Evolutionary conservation across 2,888 invertebrate genomes (phyloP).

Genomic region (Trissolcus brochymenae): DNA sequence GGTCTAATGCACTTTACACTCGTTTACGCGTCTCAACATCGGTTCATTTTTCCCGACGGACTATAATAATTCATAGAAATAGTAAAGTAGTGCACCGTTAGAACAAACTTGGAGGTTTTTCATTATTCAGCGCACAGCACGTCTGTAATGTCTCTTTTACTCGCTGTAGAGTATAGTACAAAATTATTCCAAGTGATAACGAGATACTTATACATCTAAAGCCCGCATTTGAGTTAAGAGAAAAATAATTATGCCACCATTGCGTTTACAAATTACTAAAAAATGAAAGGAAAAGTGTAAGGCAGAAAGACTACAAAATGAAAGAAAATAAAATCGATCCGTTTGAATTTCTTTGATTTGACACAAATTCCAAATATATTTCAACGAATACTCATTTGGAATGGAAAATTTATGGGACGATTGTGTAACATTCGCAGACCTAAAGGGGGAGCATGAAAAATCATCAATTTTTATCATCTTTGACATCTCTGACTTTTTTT

Average conservation of each 20-base stretch:
- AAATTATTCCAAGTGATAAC: conserved; percentile 25
- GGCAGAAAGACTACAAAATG: background rate
- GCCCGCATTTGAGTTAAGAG: conserved; percentile 1
- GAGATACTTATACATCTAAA: conserved; percentile 21
- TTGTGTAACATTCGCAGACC: no score
- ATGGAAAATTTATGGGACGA: no score
- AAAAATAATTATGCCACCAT: conserved; percentile 19
- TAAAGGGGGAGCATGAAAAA: no score
- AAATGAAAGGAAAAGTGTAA: background rate
- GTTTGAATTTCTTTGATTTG: no score
- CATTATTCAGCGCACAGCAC: conserved; percentile 31
- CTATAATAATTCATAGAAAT: conserved; percentile 40
- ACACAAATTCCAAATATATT: no score
- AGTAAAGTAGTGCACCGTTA: conserved; percentile 26
- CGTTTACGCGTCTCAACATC: conserved; percentile 25
- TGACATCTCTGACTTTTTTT: background rate
- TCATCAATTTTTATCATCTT: no score
- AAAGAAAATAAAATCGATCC: background rate
- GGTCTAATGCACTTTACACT: no score
- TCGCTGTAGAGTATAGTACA: conserved; percentile 9
- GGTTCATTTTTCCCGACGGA: conserved; percentile 25
- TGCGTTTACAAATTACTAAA: conserved; percentile 18
- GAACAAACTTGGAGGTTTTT: conserved; percentile 19
- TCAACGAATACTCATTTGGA: no score
- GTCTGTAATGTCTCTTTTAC: conserved; percentile 27